A percentile compares a stretch with the other conserved stretches of the same genome.
These are phyloP conservation scores for Tipula confusa DNA, from an alignment of 2,888 invertebrate species.

Conservation along the genomic window DNA sequence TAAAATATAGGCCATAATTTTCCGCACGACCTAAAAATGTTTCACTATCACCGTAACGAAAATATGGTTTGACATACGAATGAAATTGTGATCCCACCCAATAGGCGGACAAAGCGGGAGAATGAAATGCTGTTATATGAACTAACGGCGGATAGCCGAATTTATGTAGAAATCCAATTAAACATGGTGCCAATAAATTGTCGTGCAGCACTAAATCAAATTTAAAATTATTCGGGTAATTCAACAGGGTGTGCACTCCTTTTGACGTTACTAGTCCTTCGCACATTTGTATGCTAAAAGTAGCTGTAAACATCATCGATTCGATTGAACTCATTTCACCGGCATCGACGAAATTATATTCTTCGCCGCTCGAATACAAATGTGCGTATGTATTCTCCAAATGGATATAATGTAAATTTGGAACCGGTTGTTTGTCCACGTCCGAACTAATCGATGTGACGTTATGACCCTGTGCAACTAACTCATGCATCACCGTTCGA, in stretches of 20 bases:
- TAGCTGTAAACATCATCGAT: not conserved
- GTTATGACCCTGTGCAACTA: conserved; percentile 36
- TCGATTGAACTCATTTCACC: not conserved
- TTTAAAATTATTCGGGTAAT: conserved; percentile 38
- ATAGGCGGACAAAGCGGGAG: conserved; percentile 38
- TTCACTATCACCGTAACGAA: not conserved
- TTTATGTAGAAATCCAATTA: conserved; percentile 43
- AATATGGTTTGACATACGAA: conserved; percentile 38
- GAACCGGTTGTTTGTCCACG: conserved; percentile 26
- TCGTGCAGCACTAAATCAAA: conserved; percentile 46
- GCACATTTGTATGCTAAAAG: not conserved
- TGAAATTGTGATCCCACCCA: conserved; percentile 40
- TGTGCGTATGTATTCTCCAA: conserved; percentile 31
- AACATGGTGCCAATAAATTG: conserved; percentile 41
- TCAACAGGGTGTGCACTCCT: conserved; percentile 31
- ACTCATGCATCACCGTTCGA: conserved; percentile 32
- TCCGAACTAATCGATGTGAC: conserved; percentile 35
- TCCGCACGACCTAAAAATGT: not conserved
- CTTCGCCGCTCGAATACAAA: not conserved
- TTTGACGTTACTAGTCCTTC: not conserved
- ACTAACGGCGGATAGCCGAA: conserved; percentile 44
- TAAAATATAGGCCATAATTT: not conserved
- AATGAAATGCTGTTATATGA: conserved; percentile 40
- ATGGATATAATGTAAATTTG: conserved; percentile 35
- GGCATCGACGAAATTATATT: not conserved